Evolutionary conservation across 2,113 vertebrate species (phyloP).

Genomic region (Bubo blakistoni): DNA sequence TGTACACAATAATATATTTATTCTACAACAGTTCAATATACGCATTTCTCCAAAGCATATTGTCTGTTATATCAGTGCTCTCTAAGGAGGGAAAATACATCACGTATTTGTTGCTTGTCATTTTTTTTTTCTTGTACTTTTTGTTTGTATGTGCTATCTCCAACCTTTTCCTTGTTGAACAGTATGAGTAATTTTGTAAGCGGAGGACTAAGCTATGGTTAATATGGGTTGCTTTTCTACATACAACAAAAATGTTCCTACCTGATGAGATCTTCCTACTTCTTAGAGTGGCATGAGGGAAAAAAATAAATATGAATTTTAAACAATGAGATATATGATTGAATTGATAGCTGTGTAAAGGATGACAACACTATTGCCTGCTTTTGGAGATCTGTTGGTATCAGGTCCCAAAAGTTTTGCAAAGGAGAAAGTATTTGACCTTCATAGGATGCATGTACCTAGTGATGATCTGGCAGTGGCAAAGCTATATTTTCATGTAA

Average conservation of each 20-base stretch:
- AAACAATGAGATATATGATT: background rate
- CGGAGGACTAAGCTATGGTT: background rate
- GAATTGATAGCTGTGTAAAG: background rate
- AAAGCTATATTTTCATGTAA: background rate
- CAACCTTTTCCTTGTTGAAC: background rate
- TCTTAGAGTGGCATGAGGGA: background rate
- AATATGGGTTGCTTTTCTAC: background rate
- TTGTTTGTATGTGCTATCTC: background rate
- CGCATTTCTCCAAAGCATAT: background rate
- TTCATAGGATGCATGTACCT: background rate
- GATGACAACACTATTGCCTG: background rate
- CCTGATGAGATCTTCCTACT: background rate
- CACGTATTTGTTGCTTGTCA: background rate
- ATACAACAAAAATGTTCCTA: background rate
- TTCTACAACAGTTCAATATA: background rate
- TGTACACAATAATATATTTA: slow-evolving; percentile 22
- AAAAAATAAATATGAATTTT: background rate
- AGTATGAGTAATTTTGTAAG: background rate
- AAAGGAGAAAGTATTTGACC: background rate
- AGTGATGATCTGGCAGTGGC: background rate
- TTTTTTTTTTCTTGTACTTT: background rate
- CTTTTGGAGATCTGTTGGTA: background rate
- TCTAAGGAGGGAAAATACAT: background rate
- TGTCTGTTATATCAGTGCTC: background rate
- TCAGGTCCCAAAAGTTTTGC: background rate